A percentile compares a stretch with the other conserved stretches of the same genome.
These are phyloP conservation scores for Plestiodon gilberti DNA, from an alignment of 2,113 vertebrate genomes.

Conservation along the genomic window DNA sequence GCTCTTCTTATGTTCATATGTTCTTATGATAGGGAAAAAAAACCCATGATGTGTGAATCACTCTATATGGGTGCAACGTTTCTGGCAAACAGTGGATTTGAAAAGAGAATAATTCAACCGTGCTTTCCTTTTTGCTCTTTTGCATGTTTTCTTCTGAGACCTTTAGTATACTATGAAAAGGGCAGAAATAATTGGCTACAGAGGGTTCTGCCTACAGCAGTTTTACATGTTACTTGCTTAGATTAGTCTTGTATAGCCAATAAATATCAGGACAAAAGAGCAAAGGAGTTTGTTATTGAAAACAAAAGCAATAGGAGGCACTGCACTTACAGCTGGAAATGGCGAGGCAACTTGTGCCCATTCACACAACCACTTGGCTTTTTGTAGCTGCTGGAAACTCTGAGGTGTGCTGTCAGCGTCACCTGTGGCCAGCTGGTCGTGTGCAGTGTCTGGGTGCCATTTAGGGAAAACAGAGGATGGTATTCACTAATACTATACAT, in stretches of 20 bases:
- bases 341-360: background rate
- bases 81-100: background rate
- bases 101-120: background rate
- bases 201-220: background rate
- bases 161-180: background rate
- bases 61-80: background rate
- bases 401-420: too few species aligned
- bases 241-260: background rate
- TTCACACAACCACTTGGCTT: background rate
- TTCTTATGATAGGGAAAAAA: too few species aligned
- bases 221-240: background rate
- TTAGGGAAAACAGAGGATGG: too few species aligned
- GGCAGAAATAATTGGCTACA: background rate
- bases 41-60: background rate
- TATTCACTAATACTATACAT: too few species aligned
- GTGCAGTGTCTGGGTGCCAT: too few species aligned
- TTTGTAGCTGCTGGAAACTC: too few species aligned
- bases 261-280: background rate
- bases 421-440: too few species aligned
- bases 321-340: rapidly evolving
- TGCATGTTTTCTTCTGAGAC: background rate
- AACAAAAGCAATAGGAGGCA: background rate
- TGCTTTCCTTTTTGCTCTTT: background rate
- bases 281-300: background rate
- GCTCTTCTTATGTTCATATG: too few species aligned